Conservation (phyloP, 2,888 invertebrate species). For the Ormyrus pomaceus region DNA sequence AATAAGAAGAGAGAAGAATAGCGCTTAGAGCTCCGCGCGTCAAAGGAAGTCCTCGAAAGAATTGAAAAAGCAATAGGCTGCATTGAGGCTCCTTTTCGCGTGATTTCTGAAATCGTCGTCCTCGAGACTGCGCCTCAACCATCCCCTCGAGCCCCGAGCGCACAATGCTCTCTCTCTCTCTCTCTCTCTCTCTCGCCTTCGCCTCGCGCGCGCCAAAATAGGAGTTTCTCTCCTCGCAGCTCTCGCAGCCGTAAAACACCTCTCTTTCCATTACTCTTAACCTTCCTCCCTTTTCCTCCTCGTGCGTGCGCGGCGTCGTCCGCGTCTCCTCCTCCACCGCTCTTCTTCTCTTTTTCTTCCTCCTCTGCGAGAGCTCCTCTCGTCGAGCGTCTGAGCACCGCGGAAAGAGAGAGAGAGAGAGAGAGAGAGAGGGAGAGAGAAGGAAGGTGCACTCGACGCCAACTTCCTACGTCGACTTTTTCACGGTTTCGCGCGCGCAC, state of each 20-base stretch:
- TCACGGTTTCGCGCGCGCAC: conserved; percentile 51
- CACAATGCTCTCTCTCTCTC: not conserved
- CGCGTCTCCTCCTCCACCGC: not conserved
- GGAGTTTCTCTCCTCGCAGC: not conserved
- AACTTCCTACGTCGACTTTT: conserved; percentile 51
- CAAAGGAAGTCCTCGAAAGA: not conserved
- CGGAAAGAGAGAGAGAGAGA: not conserved
- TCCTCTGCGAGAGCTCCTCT: not conserved
- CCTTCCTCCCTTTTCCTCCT: conserved; percentile 22
- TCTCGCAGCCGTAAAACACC: not conserved
- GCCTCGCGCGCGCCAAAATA: not conserved
- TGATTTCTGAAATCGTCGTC: no score
- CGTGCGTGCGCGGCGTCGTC: not conserved
- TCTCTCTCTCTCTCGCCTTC: conserved; percentile 34
- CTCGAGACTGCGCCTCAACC: no score
- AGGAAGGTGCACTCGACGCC: conserved; percentile 26
- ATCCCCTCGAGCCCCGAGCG: no score
- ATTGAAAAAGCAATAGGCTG: not conserved
- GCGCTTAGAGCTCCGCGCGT: no score
- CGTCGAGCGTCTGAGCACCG: conserved; percentile 3
- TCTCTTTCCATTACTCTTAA: conserved; percentile 43
- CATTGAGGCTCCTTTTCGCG: not conserved
- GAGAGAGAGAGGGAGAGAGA: conserved; percentile 8
- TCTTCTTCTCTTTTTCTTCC: not conserved
- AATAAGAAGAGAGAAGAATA: no score